Evolutionary conservation across 92 coral and sea anemone genomes (phyloP).

Genomic region (Meandrina meandrites): DNA sequence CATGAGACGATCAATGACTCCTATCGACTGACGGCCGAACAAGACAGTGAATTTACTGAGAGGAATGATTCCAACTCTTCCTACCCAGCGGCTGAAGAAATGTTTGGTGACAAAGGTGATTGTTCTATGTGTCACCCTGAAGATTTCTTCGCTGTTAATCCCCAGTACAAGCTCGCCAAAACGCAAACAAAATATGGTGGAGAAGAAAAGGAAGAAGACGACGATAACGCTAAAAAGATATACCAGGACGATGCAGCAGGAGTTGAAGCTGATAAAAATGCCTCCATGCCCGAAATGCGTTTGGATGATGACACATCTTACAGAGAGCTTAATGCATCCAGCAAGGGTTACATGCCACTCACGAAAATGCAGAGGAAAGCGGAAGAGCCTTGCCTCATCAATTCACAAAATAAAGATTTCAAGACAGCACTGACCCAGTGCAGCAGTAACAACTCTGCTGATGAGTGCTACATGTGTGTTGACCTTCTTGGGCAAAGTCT

Average conservation of each 20-base stretch:
- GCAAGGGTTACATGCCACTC: neutral
- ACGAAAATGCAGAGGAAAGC: no score
- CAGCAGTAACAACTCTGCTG: neutral
- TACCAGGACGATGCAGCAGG: neutral
- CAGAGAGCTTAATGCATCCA: neutral
- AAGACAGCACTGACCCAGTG: neutral
- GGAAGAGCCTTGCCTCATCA: neutral
- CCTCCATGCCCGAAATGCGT: neutral
- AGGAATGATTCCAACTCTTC: no score
- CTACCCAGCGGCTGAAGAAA: no score
- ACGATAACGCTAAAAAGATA: neutral
- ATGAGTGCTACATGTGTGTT: neutral
- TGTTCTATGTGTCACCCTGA: no score
- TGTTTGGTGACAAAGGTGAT: no score
- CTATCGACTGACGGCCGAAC: no score
- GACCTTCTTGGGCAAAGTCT: neutral
- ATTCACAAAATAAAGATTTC: neutral
- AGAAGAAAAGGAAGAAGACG: no score
- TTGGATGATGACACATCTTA: neutral
- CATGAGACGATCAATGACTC: no score
- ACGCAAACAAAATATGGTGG: neutral
- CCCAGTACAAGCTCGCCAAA: neutral
- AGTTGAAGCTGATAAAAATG: neutral
- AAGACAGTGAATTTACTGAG: no score
- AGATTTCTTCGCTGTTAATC: neutral